These are phyloP conservation scores for Merodon equestris DNA, from an alignment of 2,888 invertebrate species.

Conservation along the genomic window DNA sequence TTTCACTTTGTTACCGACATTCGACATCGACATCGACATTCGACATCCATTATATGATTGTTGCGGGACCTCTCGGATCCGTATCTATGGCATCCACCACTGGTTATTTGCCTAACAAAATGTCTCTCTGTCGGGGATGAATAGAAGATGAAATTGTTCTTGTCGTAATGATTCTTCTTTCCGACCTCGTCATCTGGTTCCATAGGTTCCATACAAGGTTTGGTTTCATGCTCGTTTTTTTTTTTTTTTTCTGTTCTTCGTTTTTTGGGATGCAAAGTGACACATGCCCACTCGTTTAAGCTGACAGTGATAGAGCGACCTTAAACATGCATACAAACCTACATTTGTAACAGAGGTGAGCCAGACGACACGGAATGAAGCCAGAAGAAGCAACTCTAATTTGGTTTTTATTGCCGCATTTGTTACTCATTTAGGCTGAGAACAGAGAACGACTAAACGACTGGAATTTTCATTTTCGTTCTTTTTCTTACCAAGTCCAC, in stretches of 20 bases:
- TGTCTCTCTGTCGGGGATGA: constrained; percentile 36
- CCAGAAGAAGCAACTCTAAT: constrained; percentile 43
- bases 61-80: not conserved
- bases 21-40: constrained; percentile 34
- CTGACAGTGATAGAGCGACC: constrained; percentile 64
- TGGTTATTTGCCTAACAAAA: constrained; percentile 53
- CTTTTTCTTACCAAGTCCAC: no score
- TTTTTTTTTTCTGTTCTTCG: no score
- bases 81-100: not conserved
- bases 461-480: constrained; percentile 35
- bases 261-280: constrained; percentile 56
- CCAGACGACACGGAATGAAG: not conserved
- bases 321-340: constrained; percentile 13
- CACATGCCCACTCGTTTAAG: constrained; percentile 56
- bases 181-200: not conserved
- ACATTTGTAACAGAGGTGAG: constrained; percentile 39
- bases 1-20: constrained; percentile 50
- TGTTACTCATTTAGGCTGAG: constrained; percentile 40
- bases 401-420: constrained; percentile 58
- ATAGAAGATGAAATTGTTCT: constrained; percentile 54
- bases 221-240: constrained; percentile 11
- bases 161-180: constrained; percentile 42
- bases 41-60: constrained; percentile 27
- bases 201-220: no score
- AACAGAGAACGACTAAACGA: constrained; percentile 8